Base-by-base conservation (phyloP, 2,797 vertebrate species). In the Dermochelys coriacea region DNA sequence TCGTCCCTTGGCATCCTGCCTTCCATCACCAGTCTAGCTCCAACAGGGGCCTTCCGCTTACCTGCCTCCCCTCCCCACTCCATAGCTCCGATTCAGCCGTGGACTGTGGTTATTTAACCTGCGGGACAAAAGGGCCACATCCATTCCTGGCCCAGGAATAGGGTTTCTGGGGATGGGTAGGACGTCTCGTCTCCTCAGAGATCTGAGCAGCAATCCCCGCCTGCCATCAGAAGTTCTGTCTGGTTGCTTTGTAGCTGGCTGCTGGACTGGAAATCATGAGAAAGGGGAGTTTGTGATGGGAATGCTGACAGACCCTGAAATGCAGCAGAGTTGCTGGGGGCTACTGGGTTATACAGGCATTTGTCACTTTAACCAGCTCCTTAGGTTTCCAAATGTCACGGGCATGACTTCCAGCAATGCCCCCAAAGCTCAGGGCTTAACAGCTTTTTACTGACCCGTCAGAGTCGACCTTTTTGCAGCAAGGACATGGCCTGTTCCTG, bases 361-460 rank as follows among this genome's bases (percentile, higher is more conserved):
- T 91, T 49, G 19, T 9, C 92, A 93, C 77, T 77, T 77, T 59
- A 61, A 68, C 80, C 78, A 64, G 51, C 31, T 96, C 84, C 1
- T 0, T 57, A 21, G 57, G 82, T 82, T 90, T 96, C 83, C 87
- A 0, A 0, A 34, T 86, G 86, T 84, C 93, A 86, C 85, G 61
- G 84, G 64, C 80, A 51, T 75, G 87, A 71, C 19, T 97, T 93
- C 91, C 93, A 92, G 80, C 81, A 93, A 83, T 61, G 86, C 68
- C 52, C n/a, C 64, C 55, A 71, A 86, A 91, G 83, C 10, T 19
- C 49, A 34, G 68, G 74, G 91, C 51, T 95, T 64, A 89, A 81
- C 79, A 92, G 55, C 91, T 91, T 85, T 87, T 84, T 52, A 54
- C 78, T 0, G 0, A 79, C 83, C 88, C 93, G 75, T 51, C 97